Evolutionary conservation across 64 coral and sea anemone species (phyloP).

Genomic region (Montipora sp.): DNA sequence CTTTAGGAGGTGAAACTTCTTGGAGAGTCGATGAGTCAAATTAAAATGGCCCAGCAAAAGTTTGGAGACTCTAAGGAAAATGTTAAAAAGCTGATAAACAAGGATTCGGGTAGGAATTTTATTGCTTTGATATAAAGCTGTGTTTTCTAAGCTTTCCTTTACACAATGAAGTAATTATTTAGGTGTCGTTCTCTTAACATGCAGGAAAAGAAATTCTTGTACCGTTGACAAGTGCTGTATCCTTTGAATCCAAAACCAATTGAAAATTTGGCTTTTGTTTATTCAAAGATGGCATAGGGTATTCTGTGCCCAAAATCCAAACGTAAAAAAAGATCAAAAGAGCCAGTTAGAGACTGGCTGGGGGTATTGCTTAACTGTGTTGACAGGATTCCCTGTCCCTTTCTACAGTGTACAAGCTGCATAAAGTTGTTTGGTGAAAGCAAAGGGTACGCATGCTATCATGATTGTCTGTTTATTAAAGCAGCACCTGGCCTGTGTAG

Average conservation of each 20-base stretch:
- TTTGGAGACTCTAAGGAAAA: constrained; percentile 93
- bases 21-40: constrained; percentile 84
- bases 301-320: too few species aligned
- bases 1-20: constrained; percentile 93
- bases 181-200: background rate
- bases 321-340: too few species aligned
- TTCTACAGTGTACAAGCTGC: too few species aligned
- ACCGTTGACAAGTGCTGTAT: constrained; percentile 90
- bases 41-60: constrained; percentile 97
- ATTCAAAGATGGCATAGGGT: too few species aligned
- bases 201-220: constrained; percentile 87
- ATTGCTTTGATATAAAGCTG: background rate
- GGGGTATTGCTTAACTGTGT: too few species aligned
- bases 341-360: too few species aligned
- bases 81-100: constrained; percentile 79
- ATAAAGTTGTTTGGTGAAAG: too few species aligned
- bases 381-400: too few species aligned
- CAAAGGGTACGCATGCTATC: too few species aligned
- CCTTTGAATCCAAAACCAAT: constrained; percentile 33
- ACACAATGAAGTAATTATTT: background rate
- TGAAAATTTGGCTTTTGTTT: background rate
- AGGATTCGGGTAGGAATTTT: constrained; percentile 69
- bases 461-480: too few species aligned
- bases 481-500: too few species aligned
- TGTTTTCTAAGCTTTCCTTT: background rate